Evolutionary conservation across 1,140 invertebrate genomes (phyloP), one percentile per base, ranked within the genome.

Genomic region (Pararge aegeria): DNA sequence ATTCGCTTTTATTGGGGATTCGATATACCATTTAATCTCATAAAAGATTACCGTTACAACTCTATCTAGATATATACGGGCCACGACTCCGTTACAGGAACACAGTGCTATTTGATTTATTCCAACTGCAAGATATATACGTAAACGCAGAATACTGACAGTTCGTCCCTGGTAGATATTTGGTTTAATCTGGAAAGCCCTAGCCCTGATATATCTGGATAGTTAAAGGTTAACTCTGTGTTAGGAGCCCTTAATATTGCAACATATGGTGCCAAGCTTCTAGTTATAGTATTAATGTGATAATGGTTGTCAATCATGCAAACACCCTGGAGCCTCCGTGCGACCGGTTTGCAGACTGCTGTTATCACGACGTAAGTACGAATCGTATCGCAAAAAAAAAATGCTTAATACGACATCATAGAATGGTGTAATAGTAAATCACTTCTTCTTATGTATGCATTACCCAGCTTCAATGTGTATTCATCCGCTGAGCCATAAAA

Each of bases 241-340:
- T 82, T 78, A 71, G 70, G 73, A 75, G 70, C 68, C 73, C 75
- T 63, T 55, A 59, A 65, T 68, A 59, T 71, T 37, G 62, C 55
- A 73, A 67, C 66, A 64, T 83, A 74, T 80, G 77, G 71, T 80
- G 70, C 70, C 24, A 62, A 78, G 83, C 80, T 85, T 83, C 63
- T 80, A 80, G 77, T 80, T 78, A 75, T 80, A 78, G 73, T 87
- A 87, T 87, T 89, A 89, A 89, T 89, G 75, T 87, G 73, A 84
- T 85, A 82, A 87, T 89, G 83, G 84, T 89, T 89, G 83, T 87
- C 83, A 78, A 83, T 89, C 84, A 87, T 87, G 84, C 87, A 79
- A 87, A 82, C 86, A 66, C 55, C 76, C 68, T 74, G 83, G 82
- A 82, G 82, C 70, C 69, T 64, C 68, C 70, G 52, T 62, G 73